Evolutionary conservation across 2,888 invertebrate genomes (phyloP), one percentile per base, ranked within the genome.

Genomic region (Lepidochitona cinerea): DNA sequence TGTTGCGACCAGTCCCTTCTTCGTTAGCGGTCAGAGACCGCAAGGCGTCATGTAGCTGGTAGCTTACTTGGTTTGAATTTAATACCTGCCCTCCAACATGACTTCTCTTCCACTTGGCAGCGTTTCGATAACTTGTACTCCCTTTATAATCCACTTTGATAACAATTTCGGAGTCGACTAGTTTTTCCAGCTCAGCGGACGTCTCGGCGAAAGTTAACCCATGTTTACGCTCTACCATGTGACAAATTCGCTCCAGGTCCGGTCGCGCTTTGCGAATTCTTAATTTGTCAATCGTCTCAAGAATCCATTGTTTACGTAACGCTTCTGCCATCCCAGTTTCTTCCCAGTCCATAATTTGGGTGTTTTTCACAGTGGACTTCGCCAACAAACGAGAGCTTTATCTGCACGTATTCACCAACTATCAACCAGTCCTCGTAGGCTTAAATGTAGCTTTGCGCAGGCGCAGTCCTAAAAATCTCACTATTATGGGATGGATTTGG

Each of bases 121-220:
- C 95, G 92, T 95, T 95, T 84, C 96, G 93, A 89, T 96, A 96
- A 92, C 95, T 95, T 81, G 94, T 95, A 91, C 94, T 95, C 85
- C 96, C 96, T 91, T 96, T 96, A 90, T 96, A 96, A 88, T 95
- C 95, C 37, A 96, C 96, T 92, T 95, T 95, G 80, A 94, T 93
- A 72, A 96, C 94, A 83, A 94, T 93, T 88, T 94, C 94, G 75
- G 93, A 93, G 83, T 94, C 94, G 18, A 95, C 93, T 85, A 96
- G 93, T 89, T 93, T 93, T 88, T 94, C 94, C 49, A 96, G 92
- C 90, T 95, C 94, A 75, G 93, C 81, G 72, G 83, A 83, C 68
- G 87, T 89, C 77, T 88, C 95, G 79, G 92, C 92, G 66, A 93
- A 93, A 86, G 93, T 92, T 74, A 95, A 93, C 85, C 94, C 94